Base-by-base conservation (phyloP, 2,113 vertebrate species). In the Nematolebias whitei region DNA sequence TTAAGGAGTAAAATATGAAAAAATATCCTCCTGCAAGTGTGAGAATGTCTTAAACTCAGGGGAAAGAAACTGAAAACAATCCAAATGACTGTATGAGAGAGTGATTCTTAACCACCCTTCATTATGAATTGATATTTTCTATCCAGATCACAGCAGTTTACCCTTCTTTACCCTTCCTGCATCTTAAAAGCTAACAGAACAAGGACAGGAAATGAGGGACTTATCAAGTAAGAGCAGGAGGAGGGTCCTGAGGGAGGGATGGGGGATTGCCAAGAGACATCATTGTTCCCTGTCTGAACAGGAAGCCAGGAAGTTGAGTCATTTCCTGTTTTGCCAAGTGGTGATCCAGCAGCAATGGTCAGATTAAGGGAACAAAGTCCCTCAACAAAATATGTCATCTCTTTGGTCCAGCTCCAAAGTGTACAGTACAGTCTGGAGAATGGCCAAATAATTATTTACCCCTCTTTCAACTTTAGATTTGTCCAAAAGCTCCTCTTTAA, bases 291-390 rank as follows among this genome's bases (percentile, higher is more conserved):
- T n/a, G 80, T 90, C 85, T 86, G 79, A 76, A 71, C 87, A 91
- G 92, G 90, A 93, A 92, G 81, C 87, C 69, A 76, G 74, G 82
- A 87, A 90, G 83, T 84, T 57, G 60, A 87, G 78, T 88, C 86
- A 90, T 93, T 94, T 94, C 92, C 92, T 93, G 92, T 92, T 92
- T 90, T 91, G 88, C 80, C 73, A 75, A 83, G 82, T 56, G 55
- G 67, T 68, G 75, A 86, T 84, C 78, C 80, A 77, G 75, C 72
- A 67, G 63, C 18, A 26, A 45, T 50, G 77, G 76, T 83, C 67
- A 45, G 62, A 53, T 50, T 38, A 71, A 80, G 68, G 78, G 69
- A 64, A 82, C 71, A 82, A 84, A 87, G 57, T 24, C 49, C 49
- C 43, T 58, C n/a, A 77, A 79, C 72, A 62, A 18, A 64, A 78